A percentile compares a stretch with the other conserved stretches of the same genome.
Conservation (phyloP, 1,140 invertebrate genomes). For the Rhagoletis zephyria region DNA sequence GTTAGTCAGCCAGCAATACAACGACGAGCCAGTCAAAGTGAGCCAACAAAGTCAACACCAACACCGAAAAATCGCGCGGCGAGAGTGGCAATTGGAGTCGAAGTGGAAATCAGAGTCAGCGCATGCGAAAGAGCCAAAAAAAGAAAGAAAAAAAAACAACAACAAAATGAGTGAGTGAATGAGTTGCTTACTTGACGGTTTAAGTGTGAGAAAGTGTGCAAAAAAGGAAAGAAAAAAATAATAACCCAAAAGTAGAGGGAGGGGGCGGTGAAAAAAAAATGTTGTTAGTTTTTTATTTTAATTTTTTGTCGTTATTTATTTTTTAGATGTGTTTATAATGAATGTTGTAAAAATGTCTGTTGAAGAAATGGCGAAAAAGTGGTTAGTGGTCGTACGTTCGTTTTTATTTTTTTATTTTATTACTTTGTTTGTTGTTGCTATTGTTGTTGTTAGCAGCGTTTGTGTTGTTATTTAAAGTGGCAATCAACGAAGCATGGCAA, state of each 20-base stretch:
- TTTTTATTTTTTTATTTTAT: constrained; percentile 30
- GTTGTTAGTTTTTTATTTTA: background rate
- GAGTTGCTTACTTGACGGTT: background rate
- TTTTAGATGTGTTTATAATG: constrained; percentile 34
- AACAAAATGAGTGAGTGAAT: constrained; percentile 28
- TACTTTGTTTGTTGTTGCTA: background rate
- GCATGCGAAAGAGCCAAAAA: constrained; percentile 28
- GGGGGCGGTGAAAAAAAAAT: background rate
- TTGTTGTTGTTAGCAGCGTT: constrained; percentile 8
- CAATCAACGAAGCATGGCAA: constrained; percentile 57
- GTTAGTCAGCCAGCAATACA: constrained; percentile 17
- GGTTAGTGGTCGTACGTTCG: constrained; percentile 24
- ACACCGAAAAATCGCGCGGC: constrained; percentile 26
- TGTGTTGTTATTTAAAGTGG: constrained; percentile 50
- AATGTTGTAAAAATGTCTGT: constrained; percentile 16
- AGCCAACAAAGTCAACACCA: constrained; percentile 31
- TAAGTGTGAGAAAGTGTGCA: constrained; percentile 51
- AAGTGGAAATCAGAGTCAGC: background rate
- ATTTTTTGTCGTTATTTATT: background rate
- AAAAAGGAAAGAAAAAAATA: constrained; percentile 34
- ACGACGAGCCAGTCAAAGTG: background rate
- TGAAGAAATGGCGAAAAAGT: constrained; percentile 3
- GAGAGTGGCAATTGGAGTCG: constrained; percentile 44
- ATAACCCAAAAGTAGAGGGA: background rate
- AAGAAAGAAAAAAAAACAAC: background rate